Conservation (phyloP, 1,140 invertebrate species). For the Coboldia fuscipes region DNA sequence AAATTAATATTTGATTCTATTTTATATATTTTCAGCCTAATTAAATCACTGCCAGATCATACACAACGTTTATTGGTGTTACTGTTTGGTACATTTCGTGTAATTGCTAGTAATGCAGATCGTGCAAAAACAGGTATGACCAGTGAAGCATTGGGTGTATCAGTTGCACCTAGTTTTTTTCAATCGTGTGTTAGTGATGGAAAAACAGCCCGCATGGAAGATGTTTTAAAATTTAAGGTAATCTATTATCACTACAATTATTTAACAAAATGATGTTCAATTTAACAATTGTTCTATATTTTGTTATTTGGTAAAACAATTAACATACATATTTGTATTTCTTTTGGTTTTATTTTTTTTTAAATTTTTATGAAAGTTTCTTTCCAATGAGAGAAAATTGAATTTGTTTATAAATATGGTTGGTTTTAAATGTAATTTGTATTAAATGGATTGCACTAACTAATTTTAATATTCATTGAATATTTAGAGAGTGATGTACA, state of each 20-base stretch:
- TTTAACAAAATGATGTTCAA: too few species aligned
- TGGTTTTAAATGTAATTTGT: too few species aligned
- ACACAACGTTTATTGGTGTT: conserved; percentile 86
- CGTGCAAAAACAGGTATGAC: conserved; percentile 83
- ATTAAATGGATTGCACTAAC: too few species aligned
- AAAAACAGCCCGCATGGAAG: conserved; percentile 84
- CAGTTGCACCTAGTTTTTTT: conserved; percentile 95
- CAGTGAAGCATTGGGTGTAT: conserved; percentile 83
- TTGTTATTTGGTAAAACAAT: too few species aligned
- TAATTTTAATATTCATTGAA: too few species aligned
- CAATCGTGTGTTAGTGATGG: conserved; percentile 86
- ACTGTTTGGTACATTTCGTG: conserved; percentile 91
- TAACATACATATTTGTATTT: conserved; percentile 1
- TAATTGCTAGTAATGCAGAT: conserved; percentile 84
- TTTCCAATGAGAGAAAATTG: too few species aligned
- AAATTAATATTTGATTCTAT: not conserved
- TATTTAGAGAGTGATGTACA: too few species aligned
- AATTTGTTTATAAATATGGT: too few species aligned
- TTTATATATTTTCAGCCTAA: conserved; percentile 42
- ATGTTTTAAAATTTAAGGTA: conserved; percentile 84
- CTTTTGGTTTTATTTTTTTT: not conserved
- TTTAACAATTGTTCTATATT: conserved; percentile 5
- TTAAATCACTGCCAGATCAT: conserved; percentile 66
- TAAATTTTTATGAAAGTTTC: not conserved
- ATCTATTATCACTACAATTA: too few species aligned